Evolutionary conservation across 2,888 invertebrate species (phyloP), one percentile per base, ranked within the genome.

Genomic region (Pheosia gnoma): DNA sequence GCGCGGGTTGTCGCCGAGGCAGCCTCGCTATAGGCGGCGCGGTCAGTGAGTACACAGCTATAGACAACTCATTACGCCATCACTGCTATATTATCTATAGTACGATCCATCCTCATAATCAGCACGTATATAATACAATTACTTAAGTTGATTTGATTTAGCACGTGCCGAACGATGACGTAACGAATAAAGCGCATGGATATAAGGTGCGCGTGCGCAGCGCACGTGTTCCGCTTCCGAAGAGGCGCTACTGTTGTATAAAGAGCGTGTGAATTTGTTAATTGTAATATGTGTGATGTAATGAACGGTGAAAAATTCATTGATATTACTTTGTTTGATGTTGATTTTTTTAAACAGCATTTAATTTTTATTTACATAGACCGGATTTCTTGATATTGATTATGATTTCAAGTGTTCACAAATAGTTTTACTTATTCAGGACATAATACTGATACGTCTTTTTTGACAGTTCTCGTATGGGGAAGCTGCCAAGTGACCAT

Each of bases 161-260:
- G 37, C 54, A 39, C 54, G 54, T 54, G 54, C 39, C 11, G 54
- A 7, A 10, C 9, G 54, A 7, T 45, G 69, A 68, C 58, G 69
- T 69, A 66, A 72, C 41, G 51, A 55, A 25, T 25, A 25, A 25
- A 68, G 60, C 39, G 58, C 39, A 11, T 60, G 67, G 70, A 71
- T 69, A 59, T 66, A 62, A 72, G 59, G 36, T 54, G 54, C 54
- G 54, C 55, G 58, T 59, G 59, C 58, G 58, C 52, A 62, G 57
- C 58, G 55, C 53, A 61, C 53, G 49, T 70, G 78, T 89, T 88
- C 88, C 88, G 88, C 88, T 87, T 90, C 88, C 88, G 82, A 80
- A 75, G 82, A 79, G 71, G 81, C 80, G 82, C 79, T 75, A 75
- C 75, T 75, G 77, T 75, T 65, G 68, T 70, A 61, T 70, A 66